Evolutionary conservation across 2,888 invertebrate genomes (phyloP).

Genomic region (Crossocerus cetratus): DNA sequence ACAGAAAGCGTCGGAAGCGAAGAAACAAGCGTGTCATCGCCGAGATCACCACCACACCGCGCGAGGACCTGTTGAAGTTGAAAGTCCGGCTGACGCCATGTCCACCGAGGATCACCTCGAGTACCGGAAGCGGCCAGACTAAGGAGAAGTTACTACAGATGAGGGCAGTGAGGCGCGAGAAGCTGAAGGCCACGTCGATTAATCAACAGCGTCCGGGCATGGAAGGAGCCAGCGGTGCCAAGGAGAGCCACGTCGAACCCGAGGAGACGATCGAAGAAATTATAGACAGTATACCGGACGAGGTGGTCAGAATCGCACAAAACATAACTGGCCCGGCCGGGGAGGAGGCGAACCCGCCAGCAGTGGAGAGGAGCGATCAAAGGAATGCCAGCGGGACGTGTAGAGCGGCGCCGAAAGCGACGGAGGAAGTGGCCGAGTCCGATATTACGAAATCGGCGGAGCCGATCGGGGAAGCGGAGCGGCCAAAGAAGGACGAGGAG

Average conservation of each 20-base stretch:
- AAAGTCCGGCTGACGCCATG: constrained; percentile 70
- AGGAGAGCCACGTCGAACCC: constrained; percentile 22
- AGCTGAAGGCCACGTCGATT: constrained; percentile 53
- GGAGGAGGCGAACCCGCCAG: constrained; percentile 17
- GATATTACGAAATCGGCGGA: constrained; percentile 22
- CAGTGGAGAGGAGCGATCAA: constrained; percentile 22
- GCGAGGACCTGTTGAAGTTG: constrained; percentile 69
- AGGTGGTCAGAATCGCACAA: constrained; percentile 65
- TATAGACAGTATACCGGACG: constrained; percentile 68
- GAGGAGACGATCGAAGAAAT: constrained; percentile 70
- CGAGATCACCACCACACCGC: constrained; percentile 70
- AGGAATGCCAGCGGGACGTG: constrained; percentile 1
- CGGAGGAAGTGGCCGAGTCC: constrained; percentile 17
- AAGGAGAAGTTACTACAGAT: constrained; percentile 67
- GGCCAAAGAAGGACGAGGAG: constrained; percentile 66
- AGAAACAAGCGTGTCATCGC: constrained; percentile 72
- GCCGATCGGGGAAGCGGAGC: constrained; percentile 16
- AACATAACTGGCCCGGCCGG: constrained; percentile 41
- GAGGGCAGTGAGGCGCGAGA: constrained; percentile 65
- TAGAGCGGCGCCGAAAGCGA: constrained; percentile 5
- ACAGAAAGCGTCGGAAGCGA: constrained; percentile 67
- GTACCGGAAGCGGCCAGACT: constrained; percentile 40
- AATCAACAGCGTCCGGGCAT: constrained; percentile 37
- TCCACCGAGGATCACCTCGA: constrained; percentile 67
- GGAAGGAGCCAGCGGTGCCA: constrained; percentile 4